phyloP scores from a whole-genome alignment of 2,888 invertebrate genomes.

The Lucinisca nassula region DNA sequence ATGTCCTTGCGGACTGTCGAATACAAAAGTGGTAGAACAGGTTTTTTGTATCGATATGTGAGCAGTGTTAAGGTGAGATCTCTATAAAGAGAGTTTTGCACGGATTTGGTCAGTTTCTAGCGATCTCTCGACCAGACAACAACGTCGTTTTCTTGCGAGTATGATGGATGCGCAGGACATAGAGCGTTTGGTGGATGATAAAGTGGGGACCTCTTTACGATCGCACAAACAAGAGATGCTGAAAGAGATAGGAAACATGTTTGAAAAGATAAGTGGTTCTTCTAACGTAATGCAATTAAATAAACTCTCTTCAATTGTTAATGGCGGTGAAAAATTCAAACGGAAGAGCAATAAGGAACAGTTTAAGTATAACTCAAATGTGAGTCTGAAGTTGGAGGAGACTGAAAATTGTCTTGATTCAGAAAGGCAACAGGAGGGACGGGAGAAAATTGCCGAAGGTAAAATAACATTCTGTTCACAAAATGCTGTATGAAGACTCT shows the following conservation, averaged over 20 bases:
- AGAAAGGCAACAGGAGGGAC: not conserved
- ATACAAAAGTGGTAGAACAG: not conserved
- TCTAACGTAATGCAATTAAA: not conserved
- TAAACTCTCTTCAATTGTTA: not conserved
- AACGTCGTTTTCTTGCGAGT: not conserved
- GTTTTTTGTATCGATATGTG: not conserved
- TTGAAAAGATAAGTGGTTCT: not conserved
- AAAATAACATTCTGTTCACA: too few relatives aligned
- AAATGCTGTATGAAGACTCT: too few relatives aligned
- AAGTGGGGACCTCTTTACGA: not conserved
- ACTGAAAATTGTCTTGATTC: not conserved
- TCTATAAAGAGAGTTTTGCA: not conserved
- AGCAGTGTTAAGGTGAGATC: not conserved
- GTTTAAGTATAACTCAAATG: not conserved
- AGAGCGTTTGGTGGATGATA: not conserved
- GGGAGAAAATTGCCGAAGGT: not conserved
- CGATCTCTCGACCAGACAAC: not conserved
- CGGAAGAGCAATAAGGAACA: not conserved
- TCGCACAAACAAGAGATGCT: not conserved
- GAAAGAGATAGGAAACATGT: not conserved
- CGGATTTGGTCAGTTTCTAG: not conserved
- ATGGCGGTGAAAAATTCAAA: not conserved
- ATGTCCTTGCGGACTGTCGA: not conserved
- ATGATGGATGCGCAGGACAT: not conserved
- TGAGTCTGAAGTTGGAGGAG: not conserved